Percentiles rank a stretch among this genome's conserved stretches.
Evolutionary conservation across 2,113 vertebrate species (phyloP).

Genomic region (Paralichthys olivaceus): DNA sequence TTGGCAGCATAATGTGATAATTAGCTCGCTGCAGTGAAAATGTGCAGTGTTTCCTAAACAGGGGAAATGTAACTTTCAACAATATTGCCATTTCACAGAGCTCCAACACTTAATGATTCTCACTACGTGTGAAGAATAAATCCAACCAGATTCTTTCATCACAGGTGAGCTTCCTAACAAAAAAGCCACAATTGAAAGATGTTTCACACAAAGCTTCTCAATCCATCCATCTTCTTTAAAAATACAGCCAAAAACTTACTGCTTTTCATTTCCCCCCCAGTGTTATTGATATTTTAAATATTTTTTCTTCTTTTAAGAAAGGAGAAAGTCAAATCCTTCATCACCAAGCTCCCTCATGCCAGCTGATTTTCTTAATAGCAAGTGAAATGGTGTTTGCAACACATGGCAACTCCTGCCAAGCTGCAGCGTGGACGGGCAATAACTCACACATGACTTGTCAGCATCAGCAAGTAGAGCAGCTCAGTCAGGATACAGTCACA

Average conservation of each 20-base stretch:
- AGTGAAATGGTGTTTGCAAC: slow-evolving; percentile 33
- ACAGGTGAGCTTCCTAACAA: too few species aligned
- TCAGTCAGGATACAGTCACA: not conserved
- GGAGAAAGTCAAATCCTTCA: not conserved
- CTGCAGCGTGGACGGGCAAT: slow-evolving; percentile 24
- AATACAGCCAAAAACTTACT: not conserved
- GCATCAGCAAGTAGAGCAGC: slow-evolving; percentile 23
- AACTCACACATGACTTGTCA: slow-evolving; percentile 29
- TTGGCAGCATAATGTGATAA: slow-evolving; percentile 30
- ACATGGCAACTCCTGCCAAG: slow-evolving; percentile 34
- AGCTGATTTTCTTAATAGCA: slow-evolving; percentile 21
- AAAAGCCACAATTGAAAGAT: too few species aligned
- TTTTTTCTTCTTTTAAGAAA: too few species aligned
- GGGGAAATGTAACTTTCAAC: not conserved
- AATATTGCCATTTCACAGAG: not conserved
- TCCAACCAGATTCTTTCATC: not conserved
- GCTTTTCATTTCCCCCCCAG: not conserved
- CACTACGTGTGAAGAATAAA: not conserved
- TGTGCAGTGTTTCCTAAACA: not conserved
- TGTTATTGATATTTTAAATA: not conserved
- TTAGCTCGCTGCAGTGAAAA: slow-evolving; percentile 6
- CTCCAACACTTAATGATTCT: not conserved
- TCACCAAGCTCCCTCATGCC: not conserved
- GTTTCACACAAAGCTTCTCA: too few species aligned
- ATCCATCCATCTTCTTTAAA: not conserved